These are phyloP conservation scores for Clivina fossor DNA, from an alignment of 2,888 invertebrate genomes.

Conservation along the genomic window DNA sequence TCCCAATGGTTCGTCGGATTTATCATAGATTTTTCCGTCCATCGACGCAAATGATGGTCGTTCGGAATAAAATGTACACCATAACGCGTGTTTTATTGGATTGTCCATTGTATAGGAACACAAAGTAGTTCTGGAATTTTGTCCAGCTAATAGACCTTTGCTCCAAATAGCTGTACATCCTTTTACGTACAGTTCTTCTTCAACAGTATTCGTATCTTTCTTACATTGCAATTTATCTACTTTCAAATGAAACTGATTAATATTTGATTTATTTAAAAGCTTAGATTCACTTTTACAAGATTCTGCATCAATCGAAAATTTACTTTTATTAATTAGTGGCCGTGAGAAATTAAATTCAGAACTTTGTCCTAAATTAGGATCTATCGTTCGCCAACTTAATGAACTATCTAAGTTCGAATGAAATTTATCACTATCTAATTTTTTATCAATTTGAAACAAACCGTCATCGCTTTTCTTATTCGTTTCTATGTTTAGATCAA, in stretches of 20 bases:
- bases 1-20: constrained; percentile 56
- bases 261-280: constrained; percentile 36
- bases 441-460: constrained; percentile 28
- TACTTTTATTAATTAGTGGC: constrained; percentile 35
- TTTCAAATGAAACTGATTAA: constrained; percentile 41
- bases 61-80: constrained; percentile 67
- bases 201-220: constrained; percentile 59
- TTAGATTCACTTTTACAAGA: constrained; percentile 31
- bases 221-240: constrained; percentile 28
- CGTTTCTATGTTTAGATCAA: constrained; percentile 35
- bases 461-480: constrained; percentile 14
- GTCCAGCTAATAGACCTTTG: constrained; percentile 60
- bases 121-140: constrained; percentile 60
- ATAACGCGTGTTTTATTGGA: constrained; percentile 79
- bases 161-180: constrained; percentile 85
- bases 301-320: constrained; percentile 27
- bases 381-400: constrained; percentile 44
- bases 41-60: constrained; percentile 56
- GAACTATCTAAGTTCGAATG: constrained; percentile 42
- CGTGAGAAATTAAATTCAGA: constrained; percentile 45
- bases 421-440: constrained; percentile 41
- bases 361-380: constrained; percentile 43
- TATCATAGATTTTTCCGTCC: constrained; percentile 50
- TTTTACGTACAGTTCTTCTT: constrained; percentile 87
- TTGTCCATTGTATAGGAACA: constrained; percentile 80